Percentiles rank a stretch among this genome's conserved stretches.
These are phyloP conservation scores for Psylliodes chrysocephalus DNA, from an alignment of 2,888 invertebrate genomes.

Conservation along the genomic window DNA sequence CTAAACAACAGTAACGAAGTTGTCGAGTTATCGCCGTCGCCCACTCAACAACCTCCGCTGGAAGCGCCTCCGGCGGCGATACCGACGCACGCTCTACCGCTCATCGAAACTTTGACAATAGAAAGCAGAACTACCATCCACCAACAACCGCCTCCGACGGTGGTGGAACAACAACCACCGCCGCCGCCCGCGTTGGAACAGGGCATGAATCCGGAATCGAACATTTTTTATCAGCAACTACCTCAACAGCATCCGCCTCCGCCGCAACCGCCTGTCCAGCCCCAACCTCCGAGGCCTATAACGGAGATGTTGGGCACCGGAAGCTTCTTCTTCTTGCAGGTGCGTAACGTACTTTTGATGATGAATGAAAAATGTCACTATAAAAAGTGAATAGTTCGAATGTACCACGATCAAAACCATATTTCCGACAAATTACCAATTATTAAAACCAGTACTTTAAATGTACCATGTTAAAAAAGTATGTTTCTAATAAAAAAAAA, in stretches of 20 bases:
- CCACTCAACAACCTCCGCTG: conserved; percentile 6
- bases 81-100: conserved; percentile 37
- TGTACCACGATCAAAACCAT: too few relatives aligned
- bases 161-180: conserved; percentile 59
- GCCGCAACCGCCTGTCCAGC: conserved; percentile 52
- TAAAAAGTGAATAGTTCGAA: too few relatives aligned
- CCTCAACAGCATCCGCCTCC: conserved; percentile 59
- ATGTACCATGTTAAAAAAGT: too few relatives aligned
- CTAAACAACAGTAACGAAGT: conserved; percentile 31
- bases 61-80: conserved; percentile 43
- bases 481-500: too few relatives aligned
- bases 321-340: conserved; percentile 86
- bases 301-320: conserved; percentile 81
- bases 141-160: conserved; percentile 56
- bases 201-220: conserved; percentile 56
- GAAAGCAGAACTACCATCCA: conserved; percentile 31
- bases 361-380: too few relatives aligned
- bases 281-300: conserved; percentile 70
- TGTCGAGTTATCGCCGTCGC: neutral
- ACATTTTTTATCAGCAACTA: conserved; percentile 65
- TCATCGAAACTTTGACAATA: conserved; percentile 53
- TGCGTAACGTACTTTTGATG: too few relatives aligned
- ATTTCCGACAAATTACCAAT: too few relatives aligned
- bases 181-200: conserved; percentile 32
- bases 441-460: too few relatives aligned